Percentiles rank a stretch among this genome's conserved stretches.
Conservation (phyloP, 1,140 invertebrate species). For the Argopecten irradians region DNA sequence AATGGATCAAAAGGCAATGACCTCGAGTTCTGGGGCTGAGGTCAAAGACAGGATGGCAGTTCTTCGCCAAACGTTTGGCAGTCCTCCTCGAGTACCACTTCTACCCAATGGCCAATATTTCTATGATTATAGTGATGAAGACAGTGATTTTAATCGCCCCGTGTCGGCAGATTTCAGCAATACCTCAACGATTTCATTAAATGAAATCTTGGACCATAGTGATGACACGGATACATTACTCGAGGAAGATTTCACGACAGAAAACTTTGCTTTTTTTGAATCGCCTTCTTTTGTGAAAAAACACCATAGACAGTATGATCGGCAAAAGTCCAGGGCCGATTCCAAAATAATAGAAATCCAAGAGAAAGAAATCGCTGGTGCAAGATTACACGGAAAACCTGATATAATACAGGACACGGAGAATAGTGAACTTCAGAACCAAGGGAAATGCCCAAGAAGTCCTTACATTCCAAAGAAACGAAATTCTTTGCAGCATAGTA, state of each 20-base stretch:
- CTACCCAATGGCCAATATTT: conserved; percentile 65
- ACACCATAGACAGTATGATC: conserved; percentile 22
- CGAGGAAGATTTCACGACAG: conserved; percentile 68
- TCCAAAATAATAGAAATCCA: conserved; percentile 24
- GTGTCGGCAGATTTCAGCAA: conserved; percentile 64
- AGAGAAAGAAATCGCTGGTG: neutral
- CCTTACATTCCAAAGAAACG: conserved; percentile 38
- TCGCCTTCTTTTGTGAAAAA: conserved; percentile 44
- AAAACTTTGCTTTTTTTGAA: conserved; percentile 55
- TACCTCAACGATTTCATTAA: conserved; percentile 67
- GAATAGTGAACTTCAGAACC: conserved; percentile 52
- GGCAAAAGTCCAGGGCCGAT: conserved; percentile 29
- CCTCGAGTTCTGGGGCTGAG: neutral
- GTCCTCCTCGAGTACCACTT: conserved; percentile 32
- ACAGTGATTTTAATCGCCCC: conserved; percentile 68
- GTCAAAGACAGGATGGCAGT: conserved; percentile 31
- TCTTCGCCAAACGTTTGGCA: conserved; percentile 24
- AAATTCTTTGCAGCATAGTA: conserved; percentile 35
- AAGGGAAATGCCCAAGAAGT: conserved; percentile 41
- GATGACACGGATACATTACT: conserved; percentile 64
- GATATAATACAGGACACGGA: conserved; percentile 62
- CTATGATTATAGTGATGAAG: conserved; percentile 73
- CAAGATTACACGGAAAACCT: conserved; percentile 54
- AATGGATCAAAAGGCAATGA: neutral
- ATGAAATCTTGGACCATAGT: conserved; percentile 68